Percentiles rank a stretch among this genome's conserved stretches.
Evolutionary conservation across 1,140 invertebrate genomes (phyloP).

Genomic region (Meloidogyne chitwoodi): DNA sequence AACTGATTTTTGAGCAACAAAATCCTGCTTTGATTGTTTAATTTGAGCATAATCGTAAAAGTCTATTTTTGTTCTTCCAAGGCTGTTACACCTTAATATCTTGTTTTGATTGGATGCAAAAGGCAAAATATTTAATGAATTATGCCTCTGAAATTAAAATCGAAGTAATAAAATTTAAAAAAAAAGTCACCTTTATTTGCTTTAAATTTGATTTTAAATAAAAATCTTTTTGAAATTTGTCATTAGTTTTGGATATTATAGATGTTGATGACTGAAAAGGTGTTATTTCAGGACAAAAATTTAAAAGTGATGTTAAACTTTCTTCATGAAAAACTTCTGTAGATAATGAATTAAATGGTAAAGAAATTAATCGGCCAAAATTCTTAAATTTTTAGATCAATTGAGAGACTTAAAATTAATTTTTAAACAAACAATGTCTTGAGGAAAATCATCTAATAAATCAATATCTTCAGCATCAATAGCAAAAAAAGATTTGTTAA

Average conservation of each 20-base stretch:
- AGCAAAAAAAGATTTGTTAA: background rate
- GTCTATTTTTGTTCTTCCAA: background rate
- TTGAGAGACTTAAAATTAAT: background rate
- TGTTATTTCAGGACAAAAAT: conserved; percentile 35
- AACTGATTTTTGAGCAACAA: background rate
- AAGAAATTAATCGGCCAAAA: background rate
- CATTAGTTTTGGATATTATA: conserved; percentile 22
- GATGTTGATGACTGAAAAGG: conserved; percentile 21
- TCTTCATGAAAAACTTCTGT: conserved; percentile 44
- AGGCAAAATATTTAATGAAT: background rate
- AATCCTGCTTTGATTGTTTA: background rate
- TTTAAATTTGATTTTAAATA: background rate
- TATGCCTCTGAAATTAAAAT: conserved; percentile 3
- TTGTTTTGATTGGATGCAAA: background rate
- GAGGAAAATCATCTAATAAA: background rate
- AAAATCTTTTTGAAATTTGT: background rate
- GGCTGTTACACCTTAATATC: background rate
- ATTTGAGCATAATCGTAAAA: background rate
- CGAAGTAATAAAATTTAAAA: background rate
- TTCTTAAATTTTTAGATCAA: background rate
- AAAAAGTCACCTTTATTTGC: background rate
- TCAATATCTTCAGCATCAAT: background rate
- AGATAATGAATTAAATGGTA: conserved; percentile 23
- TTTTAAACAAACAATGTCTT: background rate
- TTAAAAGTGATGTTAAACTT: conserved; percentile 43